Conservation (phyloP, 1,140 invertebrate genomes). For the Drosophila nannoptera region DNA sequence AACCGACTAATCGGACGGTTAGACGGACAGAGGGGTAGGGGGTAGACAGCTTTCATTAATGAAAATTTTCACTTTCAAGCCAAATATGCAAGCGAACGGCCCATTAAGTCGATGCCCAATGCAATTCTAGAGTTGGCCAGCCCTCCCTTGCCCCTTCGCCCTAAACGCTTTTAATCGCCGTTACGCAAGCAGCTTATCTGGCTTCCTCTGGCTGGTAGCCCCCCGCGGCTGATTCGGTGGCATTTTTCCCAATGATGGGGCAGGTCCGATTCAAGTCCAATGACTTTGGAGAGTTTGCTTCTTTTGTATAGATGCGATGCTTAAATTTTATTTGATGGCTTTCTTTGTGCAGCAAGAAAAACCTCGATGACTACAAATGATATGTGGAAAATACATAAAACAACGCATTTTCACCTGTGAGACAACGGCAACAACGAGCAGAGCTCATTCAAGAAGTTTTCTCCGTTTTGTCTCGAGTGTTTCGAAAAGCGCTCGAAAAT, state of each 20-base stretch:
- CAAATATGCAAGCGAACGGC: slow-evolving; percentile 48
- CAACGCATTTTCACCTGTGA: slow-evolving; percentile 60
- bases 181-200: slow-evolving; percentile 67
- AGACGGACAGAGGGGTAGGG: slow-evolving; percentile 54
- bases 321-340: slow-evolving; percentile 64
- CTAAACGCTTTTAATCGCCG: slow-evolving; percentile 5
- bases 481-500: background rate
- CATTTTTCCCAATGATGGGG: slow-evolving; percentile 22
- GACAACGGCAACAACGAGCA: background rate
- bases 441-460: slow-evolving; percentile 11
- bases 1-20: slow-evolving; percentile 48
- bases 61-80: slow-evolving; percentile 62
- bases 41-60: slow-evolving; percentile 62
- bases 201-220: slow-evolving; percentile 15
- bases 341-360: slow-evolving; percentile 64
- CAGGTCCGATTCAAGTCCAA: slow-evolving; percentile 45
- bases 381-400: slow-evolving; percentile 29
- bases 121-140: slow-evolving; percentile 52
- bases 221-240: slow-evolving; percentile 46
- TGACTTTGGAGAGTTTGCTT: slow-evolving; percentile 43
- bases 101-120: slow-evolving; percentile 50
- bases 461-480: slow-evolving; percentile 2
- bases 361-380: slow-evolving; percentile 35
- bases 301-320: slow-evolving; percentile 48
- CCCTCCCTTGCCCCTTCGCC: background rate